phyloP scores from a whole-genome alignment of 2,797 vertebrate species.

The Falco novaeseelandiae region DNA sequence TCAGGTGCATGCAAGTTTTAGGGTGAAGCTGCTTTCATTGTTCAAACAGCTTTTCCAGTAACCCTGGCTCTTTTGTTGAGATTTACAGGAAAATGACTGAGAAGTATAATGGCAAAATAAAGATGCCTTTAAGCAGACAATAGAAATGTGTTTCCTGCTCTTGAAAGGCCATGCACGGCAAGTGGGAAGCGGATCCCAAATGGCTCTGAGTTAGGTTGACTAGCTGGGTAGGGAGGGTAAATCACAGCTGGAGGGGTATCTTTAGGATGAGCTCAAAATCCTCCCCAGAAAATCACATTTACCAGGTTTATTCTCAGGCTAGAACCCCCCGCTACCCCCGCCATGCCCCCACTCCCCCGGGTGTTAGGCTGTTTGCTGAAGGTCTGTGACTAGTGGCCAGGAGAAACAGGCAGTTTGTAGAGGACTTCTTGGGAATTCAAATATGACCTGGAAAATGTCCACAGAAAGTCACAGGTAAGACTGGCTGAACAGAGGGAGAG shows the following conservation, averaged over 20 bases:
- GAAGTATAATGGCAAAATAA: neutral
- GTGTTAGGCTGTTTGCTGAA: neutral
- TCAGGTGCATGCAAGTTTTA: neutral
- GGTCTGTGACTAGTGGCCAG: neutral
- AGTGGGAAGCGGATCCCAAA: neutral
- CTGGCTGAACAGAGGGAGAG: neutral
- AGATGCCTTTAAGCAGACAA: neutral
- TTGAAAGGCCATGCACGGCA: neutral
- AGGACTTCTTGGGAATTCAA: neutral
- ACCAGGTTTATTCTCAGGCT: neutral
- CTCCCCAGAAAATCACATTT: neutral
- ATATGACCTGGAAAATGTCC: neutral
- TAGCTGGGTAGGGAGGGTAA: neutral
- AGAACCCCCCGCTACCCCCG: neutral
- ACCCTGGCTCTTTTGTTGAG: neutral
- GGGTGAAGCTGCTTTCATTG: neutral
- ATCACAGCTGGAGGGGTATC: neutral
- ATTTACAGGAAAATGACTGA: neutral
- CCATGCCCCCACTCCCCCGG: neutral
- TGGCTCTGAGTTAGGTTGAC: neutral
- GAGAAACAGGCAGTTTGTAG: neutral
- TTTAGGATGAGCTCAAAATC: neutral
- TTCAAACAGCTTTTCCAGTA: neutral
- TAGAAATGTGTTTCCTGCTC: neutral
- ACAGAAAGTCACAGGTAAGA: neutral